A percentile compares a stretch with the other conserved stretches of the same genome.
These are phyloP conservation scores for Spialia ferax DNA, from an alignment of 2,888 invertebrate species.

Conservation along the genomic window DNA sequence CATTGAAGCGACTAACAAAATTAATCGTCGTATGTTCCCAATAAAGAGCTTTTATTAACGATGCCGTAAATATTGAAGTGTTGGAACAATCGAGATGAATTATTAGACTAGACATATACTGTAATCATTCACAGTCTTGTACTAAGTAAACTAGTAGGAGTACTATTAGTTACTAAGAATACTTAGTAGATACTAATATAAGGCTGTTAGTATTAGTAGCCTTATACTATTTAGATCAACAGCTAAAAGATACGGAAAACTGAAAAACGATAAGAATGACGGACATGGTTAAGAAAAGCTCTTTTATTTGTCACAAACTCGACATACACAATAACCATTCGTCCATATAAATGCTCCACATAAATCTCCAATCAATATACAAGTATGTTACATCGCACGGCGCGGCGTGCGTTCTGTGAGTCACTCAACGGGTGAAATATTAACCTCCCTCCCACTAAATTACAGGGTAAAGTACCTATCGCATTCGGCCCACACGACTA, in stretches of 20 bases:
- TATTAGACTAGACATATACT: too few relatives aligned
- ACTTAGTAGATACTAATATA: too few relatives aligned
- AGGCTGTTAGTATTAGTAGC: too few relatives aligned
- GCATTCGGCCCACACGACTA: constrained; percentile 19
- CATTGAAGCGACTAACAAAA: constrained; percentile 11
- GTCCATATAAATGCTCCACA: constrained; percentile 70
- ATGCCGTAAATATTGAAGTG: constrained; percentile 18
- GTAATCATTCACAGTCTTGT: too few relatives aligned
- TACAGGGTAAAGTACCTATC: constrained; percentile 54
- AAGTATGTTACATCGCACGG: constrained; percentile 55
- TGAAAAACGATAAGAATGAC: too few relatives aligned
- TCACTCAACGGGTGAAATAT: constrained; percentile 82
- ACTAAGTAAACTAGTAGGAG: too few relatives aligned
- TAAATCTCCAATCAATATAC: constrained; percentile 59
- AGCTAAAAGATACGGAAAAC: too few relatives aligned
- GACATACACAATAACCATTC: constrained; percentile 44
- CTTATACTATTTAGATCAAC: too few relatives aligned
- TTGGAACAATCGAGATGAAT: too few relatives aligned
- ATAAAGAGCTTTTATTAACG: constrained; percentile 18
- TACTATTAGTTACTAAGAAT: too few relatives aligned
- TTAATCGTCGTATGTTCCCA: constrained; percentile 22
- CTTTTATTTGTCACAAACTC: constrained; percentile 53
- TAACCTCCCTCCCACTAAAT: constrained; percentile 50
- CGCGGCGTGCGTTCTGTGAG: constrained; percentile 62
- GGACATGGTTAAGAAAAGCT: not conserved